Evolutionary conservation across 1,140 invertebrate species (phyloP), one percentile per base, ranked within the genome.

Genomic region (Solenopsis fugax): DNA sequence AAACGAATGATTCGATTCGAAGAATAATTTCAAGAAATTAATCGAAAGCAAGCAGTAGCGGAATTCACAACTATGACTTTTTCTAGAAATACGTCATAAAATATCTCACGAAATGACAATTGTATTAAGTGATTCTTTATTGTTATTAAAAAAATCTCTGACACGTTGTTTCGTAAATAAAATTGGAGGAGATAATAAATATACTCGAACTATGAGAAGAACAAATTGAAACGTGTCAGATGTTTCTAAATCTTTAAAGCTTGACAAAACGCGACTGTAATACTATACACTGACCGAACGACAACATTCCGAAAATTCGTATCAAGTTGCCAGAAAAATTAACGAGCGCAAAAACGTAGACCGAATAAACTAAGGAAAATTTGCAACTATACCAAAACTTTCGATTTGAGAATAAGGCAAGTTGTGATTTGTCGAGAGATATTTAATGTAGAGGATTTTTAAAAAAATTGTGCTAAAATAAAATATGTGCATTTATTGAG

Each of bases 381-480:
- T 34, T 21, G n/a, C 12, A 54, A 10, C 5, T 60, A 10, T 5
- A 6, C 7, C 3, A 4, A 60, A 16, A 75, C 41, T 1, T 41
- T 41, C 7, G 41, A 4, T 24, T 21, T 56, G 6, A 73, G 2
- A 34, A 73, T 24, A 21, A 4, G n/a, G 9, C 21, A 75, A 75
- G 13, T 6, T n/a, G 21, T 41, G n/a, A 6, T 75, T 58, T 12
- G 10, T 41, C 6, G 58, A 24, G 5, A 58, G 34, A 18, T 6
- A 18, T 41, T 75, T 24, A 10, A 75, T 41, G n/a, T 56, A 37
- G 18, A n/a, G n/a, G n/a, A 13, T 16, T 24, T 73, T 58, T n/a
- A 4, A 41, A 73, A 41, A 73, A 73, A 56, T 73, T 21, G n/a
- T 56, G 18, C 24, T 73, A 37, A 67, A 67, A 72, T 72, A 29